Evolutionary conservation across 1,140 invertebrate species (phyloP).

Genomic region (Trachymyrmex cornetzi): DNA sequence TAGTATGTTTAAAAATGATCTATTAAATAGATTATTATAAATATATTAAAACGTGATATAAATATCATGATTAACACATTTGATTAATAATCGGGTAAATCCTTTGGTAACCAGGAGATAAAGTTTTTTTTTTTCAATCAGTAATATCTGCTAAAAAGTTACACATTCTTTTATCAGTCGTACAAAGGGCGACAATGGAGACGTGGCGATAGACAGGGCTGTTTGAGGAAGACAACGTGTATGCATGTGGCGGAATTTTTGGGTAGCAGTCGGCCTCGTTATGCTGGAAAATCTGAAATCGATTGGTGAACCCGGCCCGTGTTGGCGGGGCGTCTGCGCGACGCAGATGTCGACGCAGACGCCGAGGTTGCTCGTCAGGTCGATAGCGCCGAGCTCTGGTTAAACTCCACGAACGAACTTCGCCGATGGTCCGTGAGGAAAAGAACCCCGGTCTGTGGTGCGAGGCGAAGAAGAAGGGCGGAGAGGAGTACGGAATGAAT

Average conservation of each 20-base stretch:
- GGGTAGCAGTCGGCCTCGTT: conserved; percentile 83
- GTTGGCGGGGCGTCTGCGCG: conserved; percentile 81
- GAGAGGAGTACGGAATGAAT: conserved; percentile 32
- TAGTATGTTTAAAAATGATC: too few species aligned
- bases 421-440: conserved; percentile 80
- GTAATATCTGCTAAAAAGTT: background rate
- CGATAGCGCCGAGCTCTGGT: conserved; percentile 83
- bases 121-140: background rate
- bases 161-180: background rate
- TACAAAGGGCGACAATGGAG: conserved; percentile 1
- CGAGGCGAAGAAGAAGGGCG: conserved; percentile 46
- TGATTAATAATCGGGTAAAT: background rate
- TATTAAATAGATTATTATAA: background rate
- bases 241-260: conserved; percentile 78
- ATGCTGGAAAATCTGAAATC: conserved; percentile 85
- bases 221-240: conserved; percentile 35
- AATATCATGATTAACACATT: background rate
- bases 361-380: conserved; percentile 82
- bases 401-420: conserved; percentile 82
- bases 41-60: background rate
- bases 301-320: conserved; percentile 80
- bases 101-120: background rate
- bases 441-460: conserved; percentile 64
- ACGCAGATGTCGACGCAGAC: conserved; percentile 83
- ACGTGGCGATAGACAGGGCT: conserved; percentile 32